A percentile compares a stretch with the other conserved stretches of the same genome.
Conservation (phyloP, 1,140 invertebrate species). For the Octopus bimaculoides region DNA sequence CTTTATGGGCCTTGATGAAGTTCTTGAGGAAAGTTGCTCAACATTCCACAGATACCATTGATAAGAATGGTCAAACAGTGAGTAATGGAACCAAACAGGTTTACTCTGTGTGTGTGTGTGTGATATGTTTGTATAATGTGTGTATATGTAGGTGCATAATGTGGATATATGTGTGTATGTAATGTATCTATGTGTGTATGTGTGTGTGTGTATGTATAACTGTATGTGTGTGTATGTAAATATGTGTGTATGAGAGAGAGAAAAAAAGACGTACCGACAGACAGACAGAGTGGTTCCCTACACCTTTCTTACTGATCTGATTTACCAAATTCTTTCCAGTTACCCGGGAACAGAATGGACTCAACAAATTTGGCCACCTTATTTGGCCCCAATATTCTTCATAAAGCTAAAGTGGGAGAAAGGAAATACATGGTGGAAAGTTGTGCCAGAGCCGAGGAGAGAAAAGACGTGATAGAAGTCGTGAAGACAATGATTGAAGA, state of each 20-base stretch:
- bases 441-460: slow-evolving; percentile 73
- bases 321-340: slow-evolving; percentile 42
- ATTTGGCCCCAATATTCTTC: slow-evolving; percentile 90
- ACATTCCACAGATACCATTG: slow-evolving; percentile 68
- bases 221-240: too few species aligned
- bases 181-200: too few species aligned
- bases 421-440: slow-evolving; percentile 60
- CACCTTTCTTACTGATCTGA: neutral
- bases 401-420: slow-evolving; percentile 64
- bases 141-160: too few species aligned
- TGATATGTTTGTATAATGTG: too few species aligned
- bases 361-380: slow-evolving; percentile 85
- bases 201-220: too few species aligned
- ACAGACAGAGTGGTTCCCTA: too few species aligned
- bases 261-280: too few species aligned
- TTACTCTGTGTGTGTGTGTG: too few species aligned
- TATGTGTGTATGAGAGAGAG: too few species aligned
- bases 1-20: slow-evolving; percentile 74
- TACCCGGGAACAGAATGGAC: slow-evolving; percentile 90
- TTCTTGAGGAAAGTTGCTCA: slow-evolving; percentile 78
- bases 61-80: slow-evolving; percentile 58
- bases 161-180: too few species aligned
- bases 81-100: slow-evolving; percentile 4
- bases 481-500: slow-evolving; percentile 78
- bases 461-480: slow-evolving; percentile 85